Percentiles rank a stretch among this genome's conserved stretches.
Evolutionary conservation across 2,888 invertebrate species (phyloP).

Genomic region (Ryuthela nishihirai): DNA sequence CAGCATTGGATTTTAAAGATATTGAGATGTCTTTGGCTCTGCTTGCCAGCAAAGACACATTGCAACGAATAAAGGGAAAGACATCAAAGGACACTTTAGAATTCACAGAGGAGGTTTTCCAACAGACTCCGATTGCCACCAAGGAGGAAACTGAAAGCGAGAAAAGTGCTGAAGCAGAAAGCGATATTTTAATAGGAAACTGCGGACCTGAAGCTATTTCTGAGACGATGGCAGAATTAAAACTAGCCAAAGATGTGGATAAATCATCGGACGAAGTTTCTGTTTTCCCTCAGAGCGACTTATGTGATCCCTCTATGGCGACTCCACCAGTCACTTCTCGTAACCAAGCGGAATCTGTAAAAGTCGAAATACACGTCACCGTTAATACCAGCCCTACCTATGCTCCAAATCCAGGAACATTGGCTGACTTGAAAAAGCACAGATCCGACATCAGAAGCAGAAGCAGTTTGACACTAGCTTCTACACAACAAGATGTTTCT

Average conservation of each 20-base stretch:
- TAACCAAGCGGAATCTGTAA: conserved; percentile 44
- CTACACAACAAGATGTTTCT: conserved; percentile 11
- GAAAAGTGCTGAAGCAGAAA: no score
- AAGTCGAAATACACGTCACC: conserved; percentile 46
- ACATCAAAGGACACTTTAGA: conserved; percentile 7
- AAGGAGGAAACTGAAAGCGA: no score
- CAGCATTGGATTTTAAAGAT: background rate
- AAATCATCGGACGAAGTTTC: no score
- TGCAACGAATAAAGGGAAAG: conserved; percentile 18
- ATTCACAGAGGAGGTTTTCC: background rate
- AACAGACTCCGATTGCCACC: no score
- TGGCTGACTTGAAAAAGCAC: conserved; percentile 90
- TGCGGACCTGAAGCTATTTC: no score
- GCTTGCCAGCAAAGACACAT: conserved; percentile 10
- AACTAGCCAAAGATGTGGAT: no score
- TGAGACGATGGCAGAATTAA: no score
- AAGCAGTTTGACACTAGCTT: conserved; percentile 25
- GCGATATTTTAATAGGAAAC: no score
- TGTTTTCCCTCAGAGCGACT: no score
- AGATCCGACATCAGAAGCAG: conserved; percentile 52
- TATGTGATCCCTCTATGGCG: no score
- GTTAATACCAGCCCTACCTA: conserved; percentile 58
- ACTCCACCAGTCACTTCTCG: conserved; percentile 18
- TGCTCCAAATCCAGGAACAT: conserved; percentile 69
- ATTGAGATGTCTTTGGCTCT: conserved; percentile 6